These are phyloP conservation scores for Amphiura filiformis DNA, from an alignment of 35 echinoderm and acorn worm genomes.

Conservation along the genomic window DNA sequence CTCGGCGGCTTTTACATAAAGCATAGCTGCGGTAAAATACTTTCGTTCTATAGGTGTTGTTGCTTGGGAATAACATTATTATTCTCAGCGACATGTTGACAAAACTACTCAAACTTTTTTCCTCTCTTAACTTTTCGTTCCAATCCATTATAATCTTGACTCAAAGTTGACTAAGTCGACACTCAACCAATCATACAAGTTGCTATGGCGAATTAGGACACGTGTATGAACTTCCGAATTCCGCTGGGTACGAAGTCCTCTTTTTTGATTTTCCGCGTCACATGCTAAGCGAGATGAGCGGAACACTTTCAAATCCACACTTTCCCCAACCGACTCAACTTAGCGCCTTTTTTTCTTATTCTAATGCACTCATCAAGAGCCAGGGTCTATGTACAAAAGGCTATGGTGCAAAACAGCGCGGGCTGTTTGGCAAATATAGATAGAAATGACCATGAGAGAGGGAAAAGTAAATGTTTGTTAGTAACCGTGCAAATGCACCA, in stretches of 20 bases:
- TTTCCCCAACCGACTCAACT: neutral
- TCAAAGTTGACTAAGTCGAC: too few species aligned
- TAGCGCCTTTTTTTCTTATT: neutral
- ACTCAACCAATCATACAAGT: too few species aligned
- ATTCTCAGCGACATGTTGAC: too few species aligned
- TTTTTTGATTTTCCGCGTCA: neutral
- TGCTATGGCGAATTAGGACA: neutral
- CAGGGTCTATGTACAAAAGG: neutral
- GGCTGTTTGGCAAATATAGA: neutral
- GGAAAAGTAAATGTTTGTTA: slow-evolving; percentile 6
- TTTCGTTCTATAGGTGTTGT: too few species aligned
- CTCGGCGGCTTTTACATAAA: too few species aligned
- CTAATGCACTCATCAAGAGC: neutral
- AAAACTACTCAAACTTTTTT: too few species aligned
- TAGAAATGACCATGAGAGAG: slow-evolving; percentile 11
- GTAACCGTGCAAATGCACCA: neutral
- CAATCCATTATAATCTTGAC: too few species aligned
- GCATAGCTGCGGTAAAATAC: too few species aligned
- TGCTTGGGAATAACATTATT: too few species aligned
- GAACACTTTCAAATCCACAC: neutral
- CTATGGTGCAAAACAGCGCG: slow-evolving; percentile 3
- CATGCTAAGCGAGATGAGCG: neutral
- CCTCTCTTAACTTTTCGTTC: too few species aligned
- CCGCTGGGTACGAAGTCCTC: neutral
- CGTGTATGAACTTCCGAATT: slow-evolving; percentile 4